phyloP scores from a whole-genome alignment of 2,888 invertebrate species.

The Drosophila yooni region DNA sequence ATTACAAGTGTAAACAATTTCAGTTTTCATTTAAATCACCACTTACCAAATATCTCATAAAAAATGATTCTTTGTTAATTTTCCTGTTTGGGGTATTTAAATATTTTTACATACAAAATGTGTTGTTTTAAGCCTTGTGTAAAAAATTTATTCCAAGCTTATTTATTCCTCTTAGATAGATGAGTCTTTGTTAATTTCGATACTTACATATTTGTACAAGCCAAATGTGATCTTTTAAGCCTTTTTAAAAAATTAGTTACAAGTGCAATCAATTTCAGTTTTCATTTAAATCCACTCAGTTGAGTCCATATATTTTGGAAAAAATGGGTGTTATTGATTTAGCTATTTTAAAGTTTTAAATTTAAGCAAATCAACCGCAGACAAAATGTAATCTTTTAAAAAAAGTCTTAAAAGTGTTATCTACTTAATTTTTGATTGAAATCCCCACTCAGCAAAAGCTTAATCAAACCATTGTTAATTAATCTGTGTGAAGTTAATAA shows the following conservation, averaged over 20 bases:
- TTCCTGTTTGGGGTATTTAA: fast-evolving
- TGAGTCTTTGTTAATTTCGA: not conserved
- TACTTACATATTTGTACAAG: no score
- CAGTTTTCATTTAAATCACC: not conserved
- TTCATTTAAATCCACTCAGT: not conserved
- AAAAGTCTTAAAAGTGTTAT: not conserved
- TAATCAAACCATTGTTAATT: slow-evolving; percentile 7
- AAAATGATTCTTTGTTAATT: not conserved
- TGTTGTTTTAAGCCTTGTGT: not conserved
- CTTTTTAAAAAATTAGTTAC: not conserved
- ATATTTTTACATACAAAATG: not conserved
- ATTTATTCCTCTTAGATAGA: not conserved
- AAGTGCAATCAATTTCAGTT: not conserved
- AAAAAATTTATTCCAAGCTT: not conserved
- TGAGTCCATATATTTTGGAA: not conserved
- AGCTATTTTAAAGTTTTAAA: not conserved
- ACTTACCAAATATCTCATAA: not conserved
- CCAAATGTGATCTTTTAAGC: not conserved
- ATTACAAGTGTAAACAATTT: not conserved
- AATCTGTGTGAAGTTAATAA: slow-evolving; percentile 11
- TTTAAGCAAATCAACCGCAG: not conserved
- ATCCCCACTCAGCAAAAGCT: slow-evolving; percentile 16
- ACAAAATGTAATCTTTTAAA: not conserved
- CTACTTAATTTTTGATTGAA: slow-evolving; percentile 12
- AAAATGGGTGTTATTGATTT: not conserved